Base-by-base conservation (phyloP, 2,113 vertebrate genomes). In the Erpornis zantholeuca region DNA sequence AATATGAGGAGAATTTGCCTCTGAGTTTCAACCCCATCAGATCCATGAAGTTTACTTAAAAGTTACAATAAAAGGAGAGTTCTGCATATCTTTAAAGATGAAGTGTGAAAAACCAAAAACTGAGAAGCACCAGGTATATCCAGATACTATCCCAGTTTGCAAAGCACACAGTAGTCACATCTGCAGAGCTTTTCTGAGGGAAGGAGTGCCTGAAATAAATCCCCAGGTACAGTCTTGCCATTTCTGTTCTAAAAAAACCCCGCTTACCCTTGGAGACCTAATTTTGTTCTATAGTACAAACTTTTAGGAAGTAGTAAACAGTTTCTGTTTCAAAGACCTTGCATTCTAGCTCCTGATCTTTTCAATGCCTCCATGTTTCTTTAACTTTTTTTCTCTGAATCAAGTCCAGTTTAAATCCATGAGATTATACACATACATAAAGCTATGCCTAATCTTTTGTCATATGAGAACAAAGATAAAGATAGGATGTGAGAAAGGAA, bases 401-500 rank as follows among this genome's bases (percentile, higher is more conserved):
- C 27, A 60, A 36, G 54, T 19, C 27, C 33, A 42, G 33, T 68
- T 78, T 28, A 78, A 87, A 0, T 63, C 54, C 40, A 36, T 29
- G 54, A 54, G 36, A 12, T 80, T 70, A 70, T 17, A 83, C 33
- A 49, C 24, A 47, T 14, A 5, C 49, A 36, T 19, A 68, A 88
- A 88, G 56, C 70, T 68, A 49, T 36, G 38, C 42, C 38, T 54
- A 38, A 27, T 4, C 44, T 81, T 90, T 75, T 56, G 27, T 83
- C 21, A 33, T 20, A 19, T 36, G 56, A 77, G 33, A 54, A 50
- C n/a, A 24, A 82, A 84, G 56, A 81, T 20, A 14, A 73, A 90
- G 85, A 47, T 44, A 76, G 72, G 49, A 86, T 75, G 40, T 63
- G 72, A 94, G 90, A 89, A 90, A 86, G 69, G 95, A 93, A 82